phyloP scores from a whole-genome alignment of 2,113 vertebrate species.

The Sinocyclocheilus maitianheensis region DNA sequence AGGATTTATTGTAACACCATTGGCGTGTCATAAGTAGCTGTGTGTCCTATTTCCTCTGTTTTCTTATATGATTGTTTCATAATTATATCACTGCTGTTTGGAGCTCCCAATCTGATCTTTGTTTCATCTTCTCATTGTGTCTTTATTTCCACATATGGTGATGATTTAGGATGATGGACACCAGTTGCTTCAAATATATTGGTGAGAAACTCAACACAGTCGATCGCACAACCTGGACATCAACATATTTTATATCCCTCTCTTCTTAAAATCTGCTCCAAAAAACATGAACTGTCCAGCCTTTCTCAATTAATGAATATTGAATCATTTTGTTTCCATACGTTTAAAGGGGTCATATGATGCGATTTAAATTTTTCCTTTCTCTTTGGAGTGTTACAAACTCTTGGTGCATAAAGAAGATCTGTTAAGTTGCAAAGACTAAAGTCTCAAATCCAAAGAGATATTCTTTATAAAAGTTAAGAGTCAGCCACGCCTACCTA shows the following conservation, averaged over 20 bases:
- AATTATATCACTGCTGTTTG: slow-evolving; percentile 59
- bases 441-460: too few species aligned
- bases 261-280: neutral
- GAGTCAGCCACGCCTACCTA: too few species aligned
- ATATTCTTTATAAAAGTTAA: too few species aligned
- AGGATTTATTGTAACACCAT: slow-evolving; percentile 60
- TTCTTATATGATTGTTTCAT: slow-evolving; percentile 64
- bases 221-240: slow-evolving; percentile 18
- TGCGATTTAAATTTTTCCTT: too few species aligned
- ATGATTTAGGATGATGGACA: slow-evolving; percentile 23
- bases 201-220: slow-evolving; percentile 33
- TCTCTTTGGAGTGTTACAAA: too few species aligned
- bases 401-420: too few species aligned
- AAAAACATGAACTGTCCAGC: neutral
- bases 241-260: neutral
- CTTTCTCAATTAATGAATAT: neutral
- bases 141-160: slow-evolving; percentile 42
- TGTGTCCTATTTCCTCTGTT: slow-evolving; percentile 54
- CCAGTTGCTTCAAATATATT: slow-evolving; percentile 10
- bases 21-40: slow-evolving; percentile 54
- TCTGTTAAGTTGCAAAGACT: too few species aligned
- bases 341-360: neutral
- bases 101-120: slow-evolving; percentile 59
- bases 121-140: slow-evolving; percentile 55
- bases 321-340: neutral